Percentiles rank a stretch among this genome's conserved stretches.
phyloP scores from a whole-genome alignment of 2,888 invertebrate genomes.

The Eulithis prunata region DNA sequence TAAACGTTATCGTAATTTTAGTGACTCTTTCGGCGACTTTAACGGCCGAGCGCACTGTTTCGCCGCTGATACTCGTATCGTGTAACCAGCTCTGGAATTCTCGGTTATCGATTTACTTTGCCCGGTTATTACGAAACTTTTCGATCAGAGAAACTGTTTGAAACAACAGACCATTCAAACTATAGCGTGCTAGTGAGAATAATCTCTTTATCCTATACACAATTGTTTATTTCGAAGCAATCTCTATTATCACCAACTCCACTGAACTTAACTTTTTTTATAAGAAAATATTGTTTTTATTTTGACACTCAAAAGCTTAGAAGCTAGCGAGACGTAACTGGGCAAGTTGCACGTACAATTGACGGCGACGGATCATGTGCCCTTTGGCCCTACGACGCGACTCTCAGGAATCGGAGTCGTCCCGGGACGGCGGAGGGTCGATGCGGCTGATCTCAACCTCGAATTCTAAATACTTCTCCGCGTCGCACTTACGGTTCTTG shows the following conservation, averaged over 20 bases:
- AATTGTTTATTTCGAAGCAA: too few species aligned
- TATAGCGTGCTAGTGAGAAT: too few species aligned
- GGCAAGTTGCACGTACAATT: constrained; percentile 15
- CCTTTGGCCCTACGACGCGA: constrained; percentile 24
- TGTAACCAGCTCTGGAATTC: too few species aligned
- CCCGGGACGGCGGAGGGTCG: constrained; percentile 42
- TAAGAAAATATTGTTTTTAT: neutral
- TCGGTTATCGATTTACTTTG: too few species aligned
- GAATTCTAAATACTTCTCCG: constrained; percentile 61
- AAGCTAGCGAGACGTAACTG: constrained; percentile 14
- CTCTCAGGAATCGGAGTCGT: constrained; percentile 53
- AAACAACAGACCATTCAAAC: too few species aligned
- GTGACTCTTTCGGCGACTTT: too few species aligned
- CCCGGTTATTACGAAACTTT: too few species aligned
- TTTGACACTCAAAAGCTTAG: neutral
- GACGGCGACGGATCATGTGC: constrained; percentile 13
- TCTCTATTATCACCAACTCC: neutral
- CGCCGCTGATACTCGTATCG: too few species aligned
- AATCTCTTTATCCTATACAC: too few species aligned
- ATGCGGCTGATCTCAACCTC: constrained; percentile 54
- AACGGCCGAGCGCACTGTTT: too few species aligned
- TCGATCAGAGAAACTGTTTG: too few species aligned
- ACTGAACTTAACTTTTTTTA: neutral
- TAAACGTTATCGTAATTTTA: too few species aligned
- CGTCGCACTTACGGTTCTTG: constrained; percentile 64